These are phyloP conservation scores for Malurus splendens DNA, from an alignment of 2,797 vertebrate genomes.

Conservation along the genomic window DNA sequence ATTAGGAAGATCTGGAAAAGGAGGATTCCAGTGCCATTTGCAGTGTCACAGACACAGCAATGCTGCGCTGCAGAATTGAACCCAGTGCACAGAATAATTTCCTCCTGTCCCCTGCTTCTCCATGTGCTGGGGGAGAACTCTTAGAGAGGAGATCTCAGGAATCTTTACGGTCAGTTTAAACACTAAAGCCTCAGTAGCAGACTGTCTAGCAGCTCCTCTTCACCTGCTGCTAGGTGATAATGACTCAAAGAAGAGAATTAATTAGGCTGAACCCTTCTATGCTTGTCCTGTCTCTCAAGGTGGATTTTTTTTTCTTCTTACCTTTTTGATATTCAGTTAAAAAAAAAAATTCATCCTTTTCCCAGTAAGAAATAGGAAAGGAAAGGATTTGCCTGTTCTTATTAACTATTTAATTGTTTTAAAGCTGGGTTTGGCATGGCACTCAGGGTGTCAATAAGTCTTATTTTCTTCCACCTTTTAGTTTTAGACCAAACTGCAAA, in stretches of 20 bases:
- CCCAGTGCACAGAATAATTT: background rate
- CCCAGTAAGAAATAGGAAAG: background rate
- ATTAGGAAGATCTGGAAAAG: background rate
- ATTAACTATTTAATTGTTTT: background rate
- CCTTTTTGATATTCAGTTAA: too few species aligned
- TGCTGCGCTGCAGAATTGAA: background rate
- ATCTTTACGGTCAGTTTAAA: background rate
- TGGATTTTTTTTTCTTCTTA: background rate
- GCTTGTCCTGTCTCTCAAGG: background rate
- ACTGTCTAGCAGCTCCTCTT: background rate
- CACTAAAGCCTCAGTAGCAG: background rate
- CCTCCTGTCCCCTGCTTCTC: background rate
- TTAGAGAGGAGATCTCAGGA: background rate
- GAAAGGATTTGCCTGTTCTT: background rate
- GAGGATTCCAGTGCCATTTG: background rate
- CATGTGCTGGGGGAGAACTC: background rate
- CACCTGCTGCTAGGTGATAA: background rate
- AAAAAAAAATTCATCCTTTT: background rate
- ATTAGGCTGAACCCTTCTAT: background rate
- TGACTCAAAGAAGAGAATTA: background rate
- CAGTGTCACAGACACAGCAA: background rate
- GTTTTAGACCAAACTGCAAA: background rate
- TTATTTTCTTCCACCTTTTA: background rate
- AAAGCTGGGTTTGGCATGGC: background rate
- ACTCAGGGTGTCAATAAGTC: too few species aligned